Evolutionary conservation across 1,140 invertebrate species (phyloP), one percentile per base, ranked within the genome.

Genomic region (Carcinoscorpius rotundicauda): DNA sequence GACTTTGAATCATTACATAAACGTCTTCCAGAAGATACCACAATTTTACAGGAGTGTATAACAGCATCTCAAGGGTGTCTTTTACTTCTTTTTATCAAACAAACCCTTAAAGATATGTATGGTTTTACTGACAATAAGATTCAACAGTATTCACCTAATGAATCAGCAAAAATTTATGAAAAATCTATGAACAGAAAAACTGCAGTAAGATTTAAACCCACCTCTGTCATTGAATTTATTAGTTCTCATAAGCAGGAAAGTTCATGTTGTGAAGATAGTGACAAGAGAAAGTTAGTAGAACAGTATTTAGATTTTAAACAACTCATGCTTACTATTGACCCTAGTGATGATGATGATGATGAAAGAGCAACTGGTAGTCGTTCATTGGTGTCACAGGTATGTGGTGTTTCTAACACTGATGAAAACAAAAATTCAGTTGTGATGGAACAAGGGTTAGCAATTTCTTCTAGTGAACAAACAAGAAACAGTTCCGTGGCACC

Each of bases 101-200:
- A 97, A 72, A 93, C 97, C 76, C 79, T 98, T 58, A 97, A 97
- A 77, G 91, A 96, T 71, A 84, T 93, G 66, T 98, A 96, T 78
- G 89, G 91, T 3, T 84, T 98, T 72, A 97, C 88, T 53, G 94
- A 98, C 78, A 90, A 89, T 66, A 98, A 94, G 83, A 89, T 96
- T 63, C 85, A 88, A 65, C 89, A 94, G 75, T 99, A 99, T 79
- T 95, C 92, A 5, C 95, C 96, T 3, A 93, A 90, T 55, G 97
- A 99, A 76, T 82, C 86, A 49, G 89, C 89, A 29, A 98, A 98
- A 81, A 84, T 95, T 6, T 97, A 96, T 78, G 97, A 99, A 76
- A 98, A 98, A 76, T 85, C 89, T 48, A 81, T 93, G 5, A 87
- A 85, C 68, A 83, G 93, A 59, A 87, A 89, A 75, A 85, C 78